Evolutionary conservation across 2,888 invertebrate genomes (phyloP), one percentile per base, ranked within the genome.

Genomic region (Molorchus minor): DNA sequence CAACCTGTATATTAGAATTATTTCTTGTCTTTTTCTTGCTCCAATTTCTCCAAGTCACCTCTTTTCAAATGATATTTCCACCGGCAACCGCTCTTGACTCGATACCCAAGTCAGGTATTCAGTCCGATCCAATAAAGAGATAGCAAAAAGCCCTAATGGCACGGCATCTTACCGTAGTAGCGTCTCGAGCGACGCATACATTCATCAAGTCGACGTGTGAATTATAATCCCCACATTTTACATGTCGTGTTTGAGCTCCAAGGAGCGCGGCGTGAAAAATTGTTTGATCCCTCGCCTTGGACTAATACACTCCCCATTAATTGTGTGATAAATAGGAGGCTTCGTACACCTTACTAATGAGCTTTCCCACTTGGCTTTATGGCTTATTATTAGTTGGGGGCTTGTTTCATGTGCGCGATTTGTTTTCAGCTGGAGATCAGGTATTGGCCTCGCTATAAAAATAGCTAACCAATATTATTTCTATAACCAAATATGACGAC

Each of bases 131-230:
- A 51, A 51, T 51, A 38, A 51, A 51, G 25, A 21, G 40, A 40
- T 38, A 38, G 38, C 7, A 51, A 51, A 36, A 46, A 15, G 46
- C 15, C 17, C 13, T 17, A 12, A 29, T 29, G 51, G 51, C 20
- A 21, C 38, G 20, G 25, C 40, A 13, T 12, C 21, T 38, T 51
- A 19, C 19, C 29, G 38, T 21, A 13, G 13, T 4, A 21, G 38
- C 15, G 20, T 40, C 51, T 21, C 17, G 3, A 38, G 51, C 19
- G 36, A 51, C 40, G 5, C 21, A 21, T n/a, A n/a, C 46, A 46
- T 46, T 46, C 46, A 46, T 46, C 46, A 46, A 46, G 29, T 29
- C 29, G 51, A 38, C 21, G 51, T 38, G 51, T 38, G 38, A 38
- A 20, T 38, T 38, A 51, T 51, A 51, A 51, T 51, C 51, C 51